phyloP scores from a whole-genome alignment of 2,888 invertebrate genomes.

The Acanthosepion lycidas region DNA sequence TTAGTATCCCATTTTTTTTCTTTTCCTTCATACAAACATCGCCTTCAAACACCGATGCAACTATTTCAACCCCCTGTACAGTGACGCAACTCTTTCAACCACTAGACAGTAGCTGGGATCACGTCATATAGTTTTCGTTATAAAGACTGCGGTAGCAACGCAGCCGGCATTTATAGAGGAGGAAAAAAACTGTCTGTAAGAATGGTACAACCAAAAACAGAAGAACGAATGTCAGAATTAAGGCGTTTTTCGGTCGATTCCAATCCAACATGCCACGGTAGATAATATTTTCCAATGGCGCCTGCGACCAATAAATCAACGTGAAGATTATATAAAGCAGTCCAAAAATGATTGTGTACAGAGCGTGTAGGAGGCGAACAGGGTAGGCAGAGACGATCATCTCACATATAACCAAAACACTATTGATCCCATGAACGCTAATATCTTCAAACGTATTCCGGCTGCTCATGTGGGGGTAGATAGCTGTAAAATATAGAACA shows the following conservation, averaged over 20 bases:
- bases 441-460: slow-evolving; percentile 24
- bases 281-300: slow-evolving; percentile 52
- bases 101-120: not conserved
- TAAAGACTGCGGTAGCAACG: not conserved
- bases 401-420: slow-evolving; percentile 43
- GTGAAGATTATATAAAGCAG: slow-evolving; percentile 49
- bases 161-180: slow-evolving; percentile 48
- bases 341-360: slow-evolving; percentile 47
- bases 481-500: slow-evolving; percentile 51
- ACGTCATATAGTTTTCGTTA: not conserved
- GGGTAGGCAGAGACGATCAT: slow-evolving; percentile 44
- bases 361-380: slow-evolving; percentile 42
- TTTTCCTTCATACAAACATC: too few species aligned
- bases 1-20: too few species aligned
- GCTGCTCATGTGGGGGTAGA: slow-evolving; percentile 46
- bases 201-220: slow-evolving; percentile 41
- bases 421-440: slow-evolving; percentile 48
- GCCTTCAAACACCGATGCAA: too few species aligned
- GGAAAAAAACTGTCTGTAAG: slow-evolving; percentile 49
- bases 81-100: not conserved
- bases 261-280: slow-evolving; percentile 58
- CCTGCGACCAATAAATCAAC: slow-evolving; percentile 53
- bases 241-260: slow-evolving; percentile 54
- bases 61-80: not conserved
- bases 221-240: slow-evolving; percentile 41